A percentile compares a stretch with the other conserved stretches of the same genome.
These are phyloP conservation scores for Drosophila prostipennis DNA, from an alignment of 2,888 invertebrate species.

Conservation along the genomic window DNA sequence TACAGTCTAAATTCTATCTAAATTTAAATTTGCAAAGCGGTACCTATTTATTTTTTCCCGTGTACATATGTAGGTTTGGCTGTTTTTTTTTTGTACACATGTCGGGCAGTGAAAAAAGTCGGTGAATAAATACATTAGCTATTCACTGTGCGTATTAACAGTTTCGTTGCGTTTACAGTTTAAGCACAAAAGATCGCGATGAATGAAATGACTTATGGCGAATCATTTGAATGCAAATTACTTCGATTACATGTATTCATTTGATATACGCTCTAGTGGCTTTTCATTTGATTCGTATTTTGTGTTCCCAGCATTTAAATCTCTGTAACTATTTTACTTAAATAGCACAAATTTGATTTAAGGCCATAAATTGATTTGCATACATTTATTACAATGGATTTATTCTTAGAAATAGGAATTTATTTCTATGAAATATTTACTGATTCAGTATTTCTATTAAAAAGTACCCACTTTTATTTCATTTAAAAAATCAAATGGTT, in stretches of 20 bases:
- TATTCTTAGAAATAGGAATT: too few species aligned
- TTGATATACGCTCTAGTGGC: constrained; percentile 4
- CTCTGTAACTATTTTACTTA: not conserved
- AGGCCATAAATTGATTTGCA: not conserved
- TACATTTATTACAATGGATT: too few species aligned
- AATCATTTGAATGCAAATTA: constrained; percentile 36
- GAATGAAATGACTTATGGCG: constrained; percentile 19
- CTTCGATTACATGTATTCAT: constrained; percentile 21
- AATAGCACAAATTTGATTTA: not conserved
- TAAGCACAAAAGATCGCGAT: constrained; percentile 15
- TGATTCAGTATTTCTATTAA: too few species aligned
- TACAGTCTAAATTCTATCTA: not conserved
- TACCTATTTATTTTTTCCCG: not conserved
- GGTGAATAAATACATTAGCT: constrained; percentile 6
- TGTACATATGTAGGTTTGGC: not conserved
- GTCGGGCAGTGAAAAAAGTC: not conserved
- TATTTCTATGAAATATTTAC: too few species aligned
- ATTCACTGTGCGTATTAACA: constrained; percentile 15
- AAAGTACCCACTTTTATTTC: not conserved
- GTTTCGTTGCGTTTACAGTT: constrained; percentile 17
- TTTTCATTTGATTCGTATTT: not conserved
- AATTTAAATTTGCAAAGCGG: not conserved
- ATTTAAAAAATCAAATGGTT: not conserved
- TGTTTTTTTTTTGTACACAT: not conserved
- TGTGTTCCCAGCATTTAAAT: not conserved